A percentile compares a stretch with the other conserved stretches of the same genome.
Conservation (phyloP, 2,888 invertebrate genomes). For the Clunio marinus region DNA sequence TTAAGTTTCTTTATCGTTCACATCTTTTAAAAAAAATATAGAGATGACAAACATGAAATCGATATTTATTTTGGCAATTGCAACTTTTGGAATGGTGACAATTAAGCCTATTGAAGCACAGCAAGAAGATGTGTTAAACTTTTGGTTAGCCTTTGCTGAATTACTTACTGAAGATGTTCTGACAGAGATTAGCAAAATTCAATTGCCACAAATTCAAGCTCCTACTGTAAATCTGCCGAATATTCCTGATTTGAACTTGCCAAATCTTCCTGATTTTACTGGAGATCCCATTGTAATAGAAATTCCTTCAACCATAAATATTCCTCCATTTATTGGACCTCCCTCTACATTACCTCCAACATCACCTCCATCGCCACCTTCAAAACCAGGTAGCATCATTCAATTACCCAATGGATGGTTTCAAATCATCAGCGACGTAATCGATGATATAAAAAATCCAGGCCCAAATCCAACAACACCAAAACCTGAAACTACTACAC, state of each 20-base stretch:
- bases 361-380: too few relatives aligned
- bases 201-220: neutral
- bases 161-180: constrained; percentile 1
- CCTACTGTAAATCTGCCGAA: neutral
- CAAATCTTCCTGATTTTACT: neutral
- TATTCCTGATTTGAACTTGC: too few relatives aligned
- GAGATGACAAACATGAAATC: neutral
- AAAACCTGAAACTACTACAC: neutral
- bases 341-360: neutral
- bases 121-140: neutral
- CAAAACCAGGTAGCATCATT: too few relatives aligned
- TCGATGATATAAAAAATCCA: too few relatives aligned
- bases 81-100: neutral
- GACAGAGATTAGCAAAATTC: neutral
- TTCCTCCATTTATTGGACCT: neutral
- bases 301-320: neutral
- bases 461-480: neutral
- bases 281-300: neutral
- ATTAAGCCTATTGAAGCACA: neutral
- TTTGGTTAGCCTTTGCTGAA: constrained; percentile 5
- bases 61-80: neutral
- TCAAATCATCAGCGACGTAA: too few relatives aligned
- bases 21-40: too few relatives aligned
- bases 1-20: neutral
- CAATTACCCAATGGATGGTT: too few relatives aligned